Percentiles rank a stretch among this genome's conserved stretches.
Evolutionary conservation across 2,113 vertebrate species (phyloP).

Genomic region (Chaetorhynchus papuensis): DNA sequence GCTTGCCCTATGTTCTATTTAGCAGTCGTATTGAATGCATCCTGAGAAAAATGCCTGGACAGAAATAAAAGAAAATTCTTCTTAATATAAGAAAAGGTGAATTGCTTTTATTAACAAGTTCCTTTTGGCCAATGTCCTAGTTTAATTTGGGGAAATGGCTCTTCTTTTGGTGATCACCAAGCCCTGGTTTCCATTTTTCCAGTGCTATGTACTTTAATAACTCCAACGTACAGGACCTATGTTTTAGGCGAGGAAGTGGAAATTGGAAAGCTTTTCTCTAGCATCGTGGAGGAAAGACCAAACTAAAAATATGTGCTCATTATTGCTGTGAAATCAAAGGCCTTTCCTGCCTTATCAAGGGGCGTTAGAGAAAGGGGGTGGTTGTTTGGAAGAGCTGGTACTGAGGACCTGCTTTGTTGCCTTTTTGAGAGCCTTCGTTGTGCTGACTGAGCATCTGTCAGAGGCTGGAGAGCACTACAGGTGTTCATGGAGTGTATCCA

Average conservation of each 20-base stretch:
- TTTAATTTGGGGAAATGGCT: not conserved
- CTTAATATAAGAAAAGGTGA: not conserved
- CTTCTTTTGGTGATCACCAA: not conserved
- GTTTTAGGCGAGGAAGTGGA: not conserved
- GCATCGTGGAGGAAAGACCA: not conserved
- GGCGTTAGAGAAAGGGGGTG: not conserved
- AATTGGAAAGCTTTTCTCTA: not conserved
- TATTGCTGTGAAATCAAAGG: not conserved
- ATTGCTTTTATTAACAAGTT: not conserved
- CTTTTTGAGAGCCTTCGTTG: not conserved
- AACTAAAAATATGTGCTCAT: not conserved
- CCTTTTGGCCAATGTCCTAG: accelerated
- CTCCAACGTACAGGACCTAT: accelerated
- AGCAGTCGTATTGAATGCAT: not conserved
- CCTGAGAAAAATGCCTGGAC: not conserved
- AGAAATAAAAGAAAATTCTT: not conserved
- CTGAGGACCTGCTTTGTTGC: not conserved
- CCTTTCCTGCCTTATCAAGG: not conserved
- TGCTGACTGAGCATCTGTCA: not conserved
- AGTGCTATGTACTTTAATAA: not conserved
- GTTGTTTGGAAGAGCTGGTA: not conserved
- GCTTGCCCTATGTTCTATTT: not conserved
- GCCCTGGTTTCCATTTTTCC: not conserved
- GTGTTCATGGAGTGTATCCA: not conserved
- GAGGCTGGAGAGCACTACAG: not conserved